Evolutionary conservation across 1,140 invertebrate species (phyloP).

Genomic region (Cheumatopsyche charites): DNA sequence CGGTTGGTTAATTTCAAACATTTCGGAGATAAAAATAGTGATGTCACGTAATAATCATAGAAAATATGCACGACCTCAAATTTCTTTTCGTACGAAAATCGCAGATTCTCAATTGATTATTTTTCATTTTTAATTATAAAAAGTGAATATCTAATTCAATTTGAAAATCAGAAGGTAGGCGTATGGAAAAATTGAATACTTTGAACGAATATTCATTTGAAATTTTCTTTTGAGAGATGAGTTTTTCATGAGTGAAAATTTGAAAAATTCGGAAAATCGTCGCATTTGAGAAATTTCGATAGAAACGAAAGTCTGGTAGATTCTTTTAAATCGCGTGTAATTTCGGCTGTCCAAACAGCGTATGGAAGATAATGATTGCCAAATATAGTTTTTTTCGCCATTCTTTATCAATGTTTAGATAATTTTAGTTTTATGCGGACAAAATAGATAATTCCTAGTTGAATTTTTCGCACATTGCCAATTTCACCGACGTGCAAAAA

Average conservation of each 20-base stretch:
- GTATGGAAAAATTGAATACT: too few species aligned
- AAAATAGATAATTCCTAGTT: conserved; percentile 33
- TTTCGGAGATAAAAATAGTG: not conserved
- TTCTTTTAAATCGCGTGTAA: conserved; percentile 18
- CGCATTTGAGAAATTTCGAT: not conserved
- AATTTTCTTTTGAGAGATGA: too few species aligned
- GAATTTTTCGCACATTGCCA: not conserved
- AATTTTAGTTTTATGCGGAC: conserved; percentile 30
- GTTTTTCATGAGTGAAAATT: too few species aligned
- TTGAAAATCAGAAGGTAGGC: too few species aligned
- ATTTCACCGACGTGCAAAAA: too few species aligned
- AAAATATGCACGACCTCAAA: not conserved
- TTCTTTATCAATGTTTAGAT: conserved; percentile 37
- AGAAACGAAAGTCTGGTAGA: conserved; percentile 6
- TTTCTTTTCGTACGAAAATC: too few species aligned
- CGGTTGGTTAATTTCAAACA: too few species aligned
- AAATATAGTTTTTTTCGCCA: conserved; percentile 33
- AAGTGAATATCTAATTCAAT: too few species aligned
- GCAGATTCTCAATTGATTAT: not conserved
- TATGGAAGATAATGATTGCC: conserved; percentile 32
- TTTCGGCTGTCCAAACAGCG: conserved; percentile 30
- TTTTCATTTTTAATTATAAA: too few species aligned
- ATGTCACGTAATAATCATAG: not conserved
- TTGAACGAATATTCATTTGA: too few species aligned
- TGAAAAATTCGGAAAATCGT: conserved; percentile 6